These are phyloP conservation scores for Cynaeus angustus DNA, from an alignment of 2,888 invertebrate species.

Conservation along the genomic window DNA sequence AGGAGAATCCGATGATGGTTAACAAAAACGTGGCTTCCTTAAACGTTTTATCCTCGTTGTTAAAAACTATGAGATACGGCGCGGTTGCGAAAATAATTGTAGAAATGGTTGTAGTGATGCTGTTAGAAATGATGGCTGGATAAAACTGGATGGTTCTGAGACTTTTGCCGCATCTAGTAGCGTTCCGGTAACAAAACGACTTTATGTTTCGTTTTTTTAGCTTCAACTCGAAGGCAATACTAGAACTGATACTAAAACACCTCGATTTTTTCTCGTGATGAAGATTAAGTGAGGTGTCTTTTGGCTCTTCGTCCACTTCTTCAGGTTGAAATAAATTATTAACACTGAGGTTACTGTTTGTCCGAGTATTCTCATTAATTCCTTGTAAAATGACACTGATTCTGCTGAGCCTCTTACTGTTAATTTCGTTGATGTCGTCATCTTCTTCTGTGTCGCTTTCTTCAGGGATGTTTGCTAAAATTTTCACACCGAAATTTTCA, in stretches of 20 bases:
- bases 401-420: slow-evolving; percentile 56
- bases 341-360: slow-evolving; percentile 33
- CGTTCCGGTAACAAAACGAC: slow-evolving; percentile 54
- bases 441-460: slow-evolving; percentile 56
- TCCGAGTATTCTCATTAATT: slow-evolving; percentile 47
- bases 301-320: slow-evolving; percentile 23
- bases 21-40: slow-evolving; percentile 58
- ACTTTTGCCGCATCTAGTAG: slow-evolving; percentile 53
- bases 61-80: slow-evolving; percentile 16
- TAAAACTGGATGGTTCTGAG: slow-evolving; percentile 58
- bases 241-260: slow-evolving; percentile 44
- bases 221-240: slow-evolving; percentile 53
- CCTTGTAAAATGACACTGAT: slow-evolving; percentile 58
- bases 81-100: slow-evolving; percentile 17
- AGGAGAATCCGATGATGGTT: slow-evolving; percentile 60
- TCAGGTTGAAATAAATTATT: slow-evolving; percentile 45
- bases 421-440: slow-evolving; percentile 56
- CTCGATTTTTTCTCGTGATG: slow-evolving; percentile 49
- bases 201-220: slow-evolving; percentile 49
- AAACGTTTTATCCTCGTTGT: not conserved
- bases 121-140: slow-evolving; percentile 47
- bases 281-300: not conserved
- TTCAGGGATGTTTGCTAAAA: slow-evolving; percentile 61
- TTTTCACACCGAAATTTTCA: slow-evolving; percentile 58
- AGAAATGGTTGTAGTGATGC: not conserved